Evolutionary conservation across 2,888 invertebrate species (phyloP).

Genomic region (Rambutsinella grinnellia): DNA sequence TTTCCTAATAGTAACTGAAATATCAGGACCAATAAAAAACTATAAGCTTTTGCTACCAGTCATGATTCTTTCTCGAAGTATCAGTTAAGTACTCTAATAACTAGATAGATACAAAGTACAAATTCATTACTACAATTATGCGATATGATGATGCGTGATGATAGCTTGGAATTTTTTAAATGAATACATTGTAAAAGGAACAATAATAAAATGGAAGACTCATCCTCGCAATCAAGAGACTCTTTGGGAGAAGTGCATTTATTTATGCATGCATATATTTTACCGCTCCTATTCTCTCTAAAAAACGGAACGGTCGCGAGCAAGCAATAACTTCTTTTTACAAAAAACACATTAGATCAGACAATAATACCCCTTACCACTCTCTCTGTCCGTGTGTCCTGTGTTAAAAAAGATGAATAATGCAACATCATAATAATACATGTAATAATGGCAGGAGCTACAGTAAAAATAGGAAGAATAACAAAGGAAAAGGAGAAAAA

Average conservation of each 20-base stretch:
- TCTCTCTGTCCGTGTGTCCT: conserved; percentile 3
- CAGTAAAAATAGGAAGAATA: conserved; percentile 31
- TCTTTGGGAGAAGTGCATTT: conserved; percentile 30
- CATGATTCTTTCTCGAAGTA: too few relatives aligned
- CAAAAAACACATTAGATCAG: conserved; percentile 52
- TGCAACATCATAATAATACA: conserved; percentile 53
- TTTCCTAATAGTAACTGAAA: too few relatives aligned
- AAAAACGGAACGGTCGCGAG: conserved; percentile 50
- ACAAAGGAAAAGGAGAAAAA: conserved; percentile 33
- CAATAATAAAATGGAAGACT: neutral
- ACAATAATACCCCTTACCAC: conserved; percentile 39
- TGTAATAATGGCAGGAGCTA: conserved; percentile 49
- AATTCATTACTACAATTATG: neutral
- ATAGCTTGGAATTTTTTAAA: too few relatives aligned
- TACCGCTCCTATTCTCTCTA: neutral
- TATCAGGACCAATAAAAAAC: too few relatives aligned
- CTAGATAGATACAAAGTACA: too few relatives aligned
- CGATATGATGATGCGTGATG: neutral
- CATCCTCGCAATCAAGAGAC: conserved; percentile 10
- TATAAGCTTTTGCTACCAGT: too few relatives aligned
- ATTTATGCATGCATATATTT: conserved; percentile 21
- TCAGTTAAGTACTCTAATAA: too few relatives aligned
- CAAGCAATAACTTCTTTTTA: conserved; percentile 45
- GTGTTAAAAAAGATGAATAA: conserved; percentile 55
- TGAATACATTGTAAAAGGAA: too few relatives aligned